Evolutionary conservation across 1,140 invertebrate species (phyloP).

Genomic region (Cydia fagiglandana): DNA sequence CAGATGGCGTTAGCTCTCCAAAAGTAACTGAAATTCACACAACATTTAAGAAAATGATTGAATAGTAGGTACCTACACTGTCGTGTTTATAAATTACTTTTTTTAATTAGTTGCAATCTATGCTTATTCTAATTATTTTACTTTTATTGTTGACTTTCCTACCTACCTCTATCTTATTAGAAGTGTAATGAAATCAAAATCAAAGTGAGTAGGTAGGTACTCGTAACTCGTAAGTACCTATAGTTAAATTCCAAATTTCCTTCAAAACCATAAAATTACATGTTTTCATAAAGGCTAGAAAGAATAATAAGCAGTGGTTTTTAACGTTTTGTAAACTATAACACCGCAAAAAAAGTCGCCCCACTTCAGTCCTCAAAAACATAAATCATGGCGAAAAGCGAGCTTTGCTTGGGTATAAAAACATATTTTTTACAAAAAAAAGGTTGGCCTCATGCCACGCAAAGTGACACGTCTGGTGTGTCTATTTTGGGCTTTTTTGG

Average conservation of each 20-base stretch:
- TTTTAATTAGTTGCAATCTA: too few relatives aligned
- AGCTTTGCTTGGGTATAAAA: slow-evolving; percentile 37
- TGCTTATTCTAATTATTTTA: too few relatives aligned
- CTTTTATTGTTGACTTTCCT: neutral
- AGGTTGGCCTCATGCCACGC: slow-evolving; percentile 56
- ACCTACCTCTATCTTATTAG: neutral
- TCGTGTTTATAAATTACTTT: neutral
- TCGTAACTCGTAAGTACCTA: too few relatives aligned
- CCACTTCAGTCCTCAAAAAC: slow-evolving; percentile 45
- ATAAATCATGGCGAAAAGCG: slow-evolving; percentile 60
- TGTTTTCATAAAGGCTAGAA: neutral
- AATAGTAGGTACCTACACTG: neutral
- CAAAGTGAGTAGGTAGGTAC: neutral
- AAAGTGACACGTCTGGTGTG: slow-evolving; percentile 54
- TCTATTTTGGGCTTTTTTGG: slow-evolving; percentile 35
- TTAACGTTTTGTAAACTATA: neutral
- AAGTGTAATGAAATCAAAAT: neutral
- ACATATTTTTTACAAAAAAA: slow-evolving; percentile 47
- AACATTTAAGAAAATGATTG: neutral
- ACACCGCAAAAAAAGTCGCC: slow-evolving; percentile 37
- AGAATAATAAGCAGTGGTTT: slow-evolving; percentile 6
- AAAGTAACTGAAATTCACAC: neutral
- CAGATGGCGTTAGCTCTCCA: slow-evolving; percentile 16
- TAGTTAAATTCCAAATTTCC: neutral
- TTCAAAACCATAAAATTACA: neutral